Base-by-base conservation (phyloP, 2,113 vertebrate species). In the Muscicapa adusta region DNA sequence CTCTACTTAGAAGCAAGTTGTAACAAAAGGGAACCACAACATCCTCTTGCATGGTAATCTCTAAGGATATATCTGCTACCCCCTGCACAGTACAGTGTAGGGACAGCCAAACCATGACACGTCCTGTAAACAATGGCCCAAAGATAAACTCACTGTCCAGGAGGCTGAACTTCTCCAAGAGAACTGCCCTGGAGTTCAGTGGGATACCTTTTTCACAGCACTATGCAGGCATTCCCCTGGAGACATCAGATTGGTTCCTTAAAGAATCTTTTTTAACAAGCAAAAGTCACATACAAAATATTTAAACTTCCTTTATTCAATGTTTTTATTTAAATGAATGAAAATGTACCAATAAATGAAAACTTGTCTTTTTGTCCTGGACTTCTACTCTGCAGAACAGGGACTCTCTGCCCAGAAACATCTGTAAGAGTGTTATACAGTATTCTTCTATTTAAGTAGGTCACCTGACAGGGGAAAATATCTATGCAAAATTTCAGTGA, bases 361-460 rank as follows among this genome's bases (percentile, higher is more conserved):
- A 91, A 89, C 3, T 45, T 78, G 6, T 47, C 18, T 38, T 83
- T 91, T 88, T 85, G 36, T 73, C 28, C 43, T 47, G 34, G 31
- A 40, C 19, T 73, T 82, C 77, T 50, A 17, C 28, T 25, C 58
- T 88, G 61, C 67, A 72, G 61, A 85, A 74, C 14, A 86, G 31
- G 23, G 57, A 85, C 74, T 74, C 68, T 89, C 87, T 91, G 75
- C 34, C 40, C 28, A 65, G 60, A 81, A 93, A 94, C 14, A 25
- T 79, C 73, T 76, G 28, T 87, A 75, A 91, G 66, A 91, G 42
- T n/a, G n/a, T 74, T 83, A 85, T 0, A 92, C 10, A 66, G 36
- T 51, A 79, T 82, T 94, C 85, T 90, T 93, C 74, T 73, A 43
- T 53, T 81, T 89, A 96, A 94, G 92, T 93, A 86, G 83, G 86